phyloP scores from a whole-genome alignment of 2,113 vertebrate species.

The Chionis minor region DNA sequence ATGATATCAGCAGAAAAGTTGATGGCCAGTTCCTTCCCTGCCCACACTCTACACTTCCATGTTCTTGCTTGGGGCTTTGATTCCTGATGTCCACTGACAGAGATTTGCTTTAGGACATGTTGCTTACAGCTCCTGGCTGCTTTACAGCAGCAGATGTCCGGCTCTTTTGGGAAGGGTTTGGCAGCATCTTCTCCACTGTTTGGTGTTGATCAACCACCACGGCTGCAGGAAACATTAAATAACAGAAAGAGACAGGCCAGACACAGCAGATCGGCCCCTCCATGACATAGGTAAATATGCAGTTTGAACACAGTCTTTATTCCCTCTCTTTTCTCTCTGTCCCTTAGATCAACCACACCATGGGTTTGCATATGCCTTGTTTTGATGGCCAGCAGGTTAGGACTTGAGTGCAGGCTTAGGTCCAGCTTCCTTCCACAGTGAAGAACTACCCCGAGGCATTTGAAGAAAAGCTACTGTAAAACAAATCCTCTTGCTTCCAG shows the following conservation, averaged over 20 bases:
- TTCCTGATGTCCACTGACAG: neutral
- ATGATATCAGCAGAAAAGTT: neutral
- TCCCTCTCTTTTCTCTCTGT: neutral
- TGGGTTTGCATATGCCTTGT: neutral
- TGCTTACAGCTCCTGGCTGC: neutral
- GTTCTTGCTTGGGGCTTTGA: neutral
- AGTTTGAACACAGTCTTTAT: neutral
- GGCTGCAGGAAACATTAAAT: conserved; percentile 13
- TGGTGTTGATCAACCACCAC: neutral
- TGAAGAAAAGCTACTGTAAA: neutral
- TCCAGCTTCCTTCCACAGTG: neutral
- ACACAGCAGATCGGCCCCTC: neutral
- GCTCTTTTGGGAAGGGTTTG: conserved; percentile 8
- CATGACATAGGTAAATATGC: neutral
- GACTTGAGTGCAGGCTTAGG: neutral
- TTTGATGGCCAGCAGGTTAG: neutral
- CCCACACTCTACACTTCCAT: neutral
- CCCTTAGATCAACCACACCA: neutral
- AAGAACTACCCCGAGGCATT: neutral
- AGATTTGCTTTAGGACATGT: neutral
- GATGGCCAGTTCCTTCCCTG: neutral
- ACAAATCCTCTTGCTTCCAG: neutral
- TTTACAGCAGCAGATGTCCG: conserved; percentile 11
- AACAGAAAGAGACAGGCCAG: neutral
- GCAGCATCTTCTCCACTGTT: neutral